Base-by-base conservation (phyloP, 1,140 invertebrate species). In the Andricus grossulariae region DNA sequence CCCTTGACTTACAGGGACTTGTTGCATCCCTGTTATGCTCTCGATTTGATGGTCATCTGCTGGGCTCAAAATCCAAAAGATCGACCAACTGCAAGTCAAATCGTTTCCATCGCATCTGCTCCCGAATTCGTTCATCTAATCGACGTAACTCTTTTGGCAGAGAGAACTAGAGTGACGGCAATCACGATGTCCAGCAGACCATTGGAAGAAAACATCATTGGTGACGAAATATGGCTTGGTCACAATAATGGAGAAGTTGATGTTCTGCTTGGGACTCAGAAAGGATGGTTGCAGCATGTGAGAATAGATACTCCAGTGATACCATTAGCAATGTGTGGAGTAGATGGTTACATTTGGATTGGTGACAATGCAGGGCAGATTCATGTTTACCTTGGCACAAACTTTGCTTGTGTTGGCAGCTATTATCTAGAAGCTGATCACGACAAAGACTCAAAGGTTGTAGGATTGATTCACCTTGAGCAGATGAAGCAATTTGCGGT, bases 11-110 rank as follows among this genome's bases (percentile, higher is more conserved):
- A 95, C 50, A 93, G 97, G 85, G 95, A 97, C 86, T 94, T 95
- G 1, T 91, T 95, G 75, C 97, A 97, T 92, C 98, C 98, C 0
- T 96, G 95, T 80, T 97, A 97, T 87, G 95, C 98, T 82, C 91
- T 99, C 73, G 98, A 99, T 91, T 92, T 98, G 16, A 99, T 99
- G 98, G 97, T 97, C 0, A 93, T 97, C 2, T 99, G 98, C 87
- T 99, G 98, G 98, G 94, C 96, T 5, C 96, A 98, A 80, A 94
- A 96, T 84, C 96, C 98, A 0, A 94, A 94, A 80, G 94, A 96
- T 84, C 93, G 98, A 50, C 98, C 98, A 0, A 96, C 97, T 0
- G 97, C 98, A 0, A 97, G 96, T 86, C 97, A 99, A 89, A 96
- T 99, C 51, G 97, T 99, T 15, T 96, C 96, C 0, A 97, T 99